These are phyloP conservation scores for Sinocyclocheilus grahami DNA, from an alignment of 2,113 vertebrate species.

Conservation along the genomic window DNA sequence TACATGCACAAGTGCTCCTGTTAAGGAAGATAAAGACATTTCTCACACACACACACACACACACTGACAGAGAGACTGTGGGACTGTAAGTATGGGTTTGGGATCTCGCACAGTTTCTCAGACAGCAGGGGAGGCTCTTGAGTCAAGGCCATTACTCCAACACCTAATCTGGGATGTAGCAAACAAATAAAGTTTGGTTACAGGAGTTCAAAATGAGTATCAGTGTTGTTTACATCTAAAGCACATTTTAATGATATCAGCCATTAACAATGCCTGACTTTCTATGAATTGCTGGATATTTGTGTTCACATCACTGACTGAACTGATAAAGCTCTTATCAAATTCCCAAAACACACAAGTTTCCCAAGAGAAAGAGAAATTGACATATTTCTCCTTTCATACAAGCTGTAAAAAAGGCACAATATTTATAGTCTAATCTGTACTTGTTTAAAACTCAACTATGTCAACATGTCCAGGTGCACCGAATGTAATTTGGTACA, in stretches of 20 bases:
- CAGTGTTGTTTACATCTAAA: not conserved
- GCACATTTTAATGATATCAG: not conserved
- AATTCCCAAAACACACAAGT: constrained; percentile 35
- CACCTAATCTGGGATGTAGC: not conserved
- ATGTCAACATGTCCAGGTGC: constrained; percentile 29
- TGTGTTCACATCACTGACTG: constrained; percentile 14
- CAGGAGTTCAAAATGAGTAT: not conserved
- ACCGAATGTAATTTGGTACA: not conserved
- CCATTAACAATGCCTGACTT: not conserved
- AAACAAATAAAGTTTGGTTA: not conserved
- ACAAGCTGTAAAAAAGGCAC: not conserved
- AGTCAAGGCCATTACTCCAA: constrained; percentile 25
- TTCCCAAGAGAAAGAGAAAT: constrained; percentile 27
- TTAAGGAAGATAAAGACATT: constrained; percentile 9
- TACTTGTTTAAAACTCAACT: constrained; percentile 22
- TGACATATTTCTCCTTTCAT: not conserved
- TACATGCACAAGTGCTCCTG: not conserved
- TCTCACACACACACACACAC: not conserved
- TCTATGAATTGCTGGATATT: not conserved
- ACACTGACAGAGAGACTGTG: not conserved
- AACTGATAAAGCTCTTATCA: constrained; percentile 31
- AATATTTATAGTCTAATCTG: not conserved
- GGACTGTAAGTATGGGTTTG: not conserved
- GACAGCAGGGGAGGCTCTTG: constrained; percentile 23
- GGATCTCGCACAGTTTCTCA: constrained; percentile 31